Evolutionary conservation across 1,140 invertebrate genomes (phyloP).

Genomic region (Gerris buenoi): DNA sequence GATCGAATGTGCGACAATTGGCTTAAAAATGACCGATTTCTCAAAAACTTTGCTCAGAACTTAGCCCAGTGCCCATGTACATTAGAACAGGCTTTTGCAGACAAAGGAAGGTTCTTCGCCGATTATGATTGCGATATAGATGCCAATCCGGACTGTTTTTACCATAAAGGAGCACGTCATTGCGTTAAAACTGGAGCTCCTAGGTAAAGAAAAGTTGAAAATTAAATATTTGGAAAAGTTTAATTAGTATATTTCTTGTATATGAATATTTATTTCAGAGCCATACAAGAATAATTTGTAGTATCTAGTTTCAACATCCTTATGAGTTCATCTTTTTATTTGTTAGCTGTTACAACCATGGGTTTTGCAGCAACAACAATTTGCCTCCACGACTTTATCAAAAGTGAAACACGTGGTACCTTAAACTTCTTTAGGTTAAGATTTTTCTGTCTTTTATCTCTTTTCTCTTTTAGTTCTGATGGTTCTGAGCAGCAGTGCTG

Average conservation of each 20-base stretch:
- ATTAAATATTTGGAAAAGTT: too few relatives aligned
- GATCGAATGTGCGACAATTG: conserved; percentile 69
- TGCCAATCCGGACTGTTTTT: conserved; percentile 74
- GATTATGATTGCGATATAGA: conserved; percentile 84
- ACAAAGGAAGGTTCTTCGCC: conserved; percentile 82
- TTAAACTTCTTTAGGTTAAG: too few relatives aligned
- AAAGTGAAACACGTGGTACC: not conserved
- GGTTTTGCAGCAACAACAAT: not conserved
- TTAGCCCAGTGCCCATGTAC: conserved; percentile 76
- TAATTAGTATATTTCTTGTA: too few relatives aligned
- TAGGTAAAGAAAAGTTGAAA: too few relatives aligned
- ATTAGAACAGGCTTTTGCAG: conserved; percentile 71
- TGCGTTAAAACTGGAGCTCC: conserved; percentile 83
- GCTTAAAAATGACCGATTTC: conserved; percentile 70
- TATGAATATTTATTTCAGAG: too few relatives aligned
- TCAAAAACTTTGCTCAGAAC: conserved; percentile 77
- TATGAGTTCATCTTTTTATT: too few relatives aligned
- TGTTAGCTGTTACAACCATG: too few relatives aligned
- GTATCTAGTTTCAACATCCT: too few relatives aligned
- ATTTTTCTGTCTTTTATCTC: too few relatives aligned
- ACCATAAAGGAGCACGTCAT: conserved; percentile 74
- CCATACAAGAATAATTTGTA: too few relatives aligned
- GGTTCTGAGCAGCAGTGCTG: conserved; percentile 94
- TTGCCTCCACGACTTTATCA: not conserved
- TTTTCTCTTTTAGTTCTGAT: conserved; percentile 47